phyloP scores from a whole-genome alignment of 2,888 invertebrate genomes.

The Eledona agricola region DNA sequence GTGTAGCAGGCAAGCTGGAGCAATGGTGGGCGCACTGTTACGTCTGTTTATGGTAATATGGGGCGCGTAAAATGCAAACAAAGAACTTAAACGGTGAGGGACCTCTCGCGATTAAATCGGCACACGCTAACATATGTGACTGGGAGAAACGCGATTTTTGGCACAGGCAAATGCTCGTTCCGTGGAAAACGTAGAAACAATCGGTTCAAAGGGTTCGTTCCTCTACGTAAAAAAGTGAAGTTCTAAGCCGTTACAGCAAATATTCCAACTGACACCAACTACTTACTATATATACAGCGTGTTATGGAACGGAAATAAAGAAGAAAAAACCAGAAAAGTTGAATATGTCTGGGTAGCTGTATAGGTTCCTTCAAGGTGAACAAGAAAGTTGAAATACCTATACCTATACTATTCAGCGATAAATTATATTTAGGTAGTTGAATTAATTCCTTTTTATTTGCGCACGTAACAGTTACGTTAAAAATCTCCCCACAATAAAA shows the following conservation, averaged over 20 bases:
- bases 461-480: too few relatives aligned
- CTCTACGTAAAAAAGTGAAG: too few relatives aligned
- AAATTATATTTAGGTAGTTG: constrained; percentile 32
- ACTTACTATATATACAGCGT: too few relatives aligned
- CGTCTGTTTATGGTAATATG: constrained; percentile 41
- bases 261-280: too few relatives aligned
- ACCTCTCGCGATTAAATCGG: constrained; percentile 5
- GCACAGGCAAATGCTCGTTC: too few relatives aligned
- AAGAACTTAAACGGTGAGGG: constrained; percentile 24
- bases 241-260: too few relatives aligned
- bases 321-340: constrained; percentile 41
- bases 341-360: constrained; percentile 44
- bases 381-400: constrained; percentile 53
- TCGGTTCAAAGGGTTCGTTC: too few relatives aligned
- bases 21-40: constrained; percentile 42
- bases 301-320: constrained; percentile 37
- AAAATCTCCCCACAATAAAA: too few relatives aligned
- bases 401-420: constrained; percentile 34
- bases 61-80: constrained; percentile 38
- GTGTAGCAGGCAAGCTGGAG: constrained; percentile 36
- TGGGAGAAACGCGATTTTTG: too few relatives aligned
- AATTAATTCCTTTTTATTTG: constrained; percentile 20
- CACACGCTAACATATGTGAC: too few relatives aligned
- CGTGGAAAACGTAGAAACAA: too few relatives aligned
- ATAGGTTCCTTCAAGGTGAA: constrained; percentile 52